Evolutionary conservation across 2,113 vertebrate species (phyloP).

Genomic region (Tragelaphus imberbis): DNA sequence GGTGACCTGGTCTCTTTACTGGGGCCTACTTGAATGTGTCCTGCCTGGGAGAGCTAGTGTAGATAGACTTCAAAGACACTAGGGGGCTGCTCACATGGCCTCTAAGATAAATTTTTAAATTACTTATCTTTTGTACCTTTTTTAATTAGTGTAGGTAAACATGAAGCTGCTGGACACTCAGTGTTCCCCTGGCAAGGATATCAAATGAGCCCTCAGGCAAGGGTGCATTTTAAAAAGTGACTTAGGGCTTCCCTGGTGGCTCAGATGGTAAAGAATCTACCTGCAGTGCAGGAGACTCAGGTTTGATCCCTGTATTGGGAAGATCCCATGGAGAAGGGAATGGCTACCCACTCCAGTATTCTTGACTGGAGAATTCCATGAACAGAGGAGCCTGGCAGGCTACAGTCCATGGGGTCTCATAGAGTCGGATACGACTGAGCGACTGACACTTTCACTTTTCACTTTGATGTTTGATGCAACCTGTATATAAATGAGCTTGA

Average conservation of each 20-base stretch:
- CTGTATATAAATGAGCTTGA: not conserved
- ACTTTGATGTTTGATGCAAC: not conserved
- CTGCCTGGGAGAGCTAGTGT: not conserved
- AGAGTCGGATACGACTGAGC: rapidly evolving
- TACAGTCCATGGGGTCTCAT: not conserved
- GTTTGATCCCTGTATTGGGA: not conserved
- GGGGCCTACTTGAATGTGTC: not conserved
- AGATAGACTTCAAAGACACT: not conserved
- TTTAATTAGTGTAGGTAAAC: not conserved
- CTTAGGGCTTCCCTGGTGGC: not conserved
- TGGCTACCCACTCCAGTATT: not conserved
- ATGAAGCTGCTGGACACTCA: not conserved
- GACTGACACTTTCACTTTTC: not conserved
- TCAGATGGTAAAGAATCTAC: not conserved
- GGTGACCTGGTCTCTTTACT: not conserved
- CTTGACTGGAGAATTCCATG: not conserved
- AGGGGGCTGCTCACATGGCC: not conserved
- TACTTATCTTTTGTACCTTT: not conserved
- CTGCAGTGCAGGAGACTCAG: not conserved
- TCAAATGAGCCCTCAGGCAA: not conserved
- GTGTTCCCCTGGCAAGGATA: not conserved
- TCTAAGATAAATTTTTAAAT: not conserved
- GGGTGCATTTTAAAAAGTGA: not conserved
- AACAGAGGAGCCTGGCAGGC: not conserved
- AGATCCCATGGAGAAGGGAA: not conserved